Conservation (phyloP, 2,888 invertebrate species). For the Rhagophthalmus giganteus region DNA sequence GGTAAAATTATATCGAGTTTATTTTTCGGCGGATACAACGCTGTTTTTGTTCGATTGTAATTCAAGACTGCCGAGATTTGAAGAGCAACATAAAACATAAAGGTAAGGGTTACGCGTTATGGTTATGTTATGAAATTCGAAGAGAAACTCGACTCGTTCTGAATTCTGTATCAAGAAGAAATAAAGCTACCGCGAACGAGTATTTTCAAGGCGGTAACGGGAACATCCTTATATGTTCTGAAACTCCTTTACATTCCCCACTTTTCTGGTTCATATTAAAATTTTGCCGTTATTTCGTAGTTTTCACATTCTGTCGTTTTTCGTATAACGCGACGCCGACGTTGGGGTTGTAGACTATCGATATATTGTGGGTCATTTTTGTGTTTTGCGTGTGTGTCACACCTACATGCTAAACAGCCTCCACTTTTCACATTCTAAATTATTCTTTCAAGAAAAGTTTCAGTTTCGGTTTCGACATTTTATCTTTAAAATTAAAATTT, state of each 20-base stretch:
- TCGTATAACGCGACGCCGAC: constrained; percentile 4
- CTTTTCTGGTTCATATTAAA: constrained; percentile 21
- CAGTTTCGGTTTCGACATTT: too few species aligned
- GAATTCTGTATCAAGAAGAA: constrained; percentile 18
- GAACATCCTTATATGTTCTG: constrained; percentile 19
- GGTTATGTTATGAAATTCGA: constrained; percentile 10
- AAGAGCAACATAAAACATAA: too few species aligned
- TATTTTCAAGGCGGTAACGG: constrained; percentile 9
- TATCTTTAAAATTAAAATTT: too few species aligned
- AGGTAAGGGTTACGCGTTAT: too few species aligned
- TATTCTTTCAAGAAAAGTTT: too few species aligned
- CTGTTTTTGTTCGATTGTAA: too few species aligned
- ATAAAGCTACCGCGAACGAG: constrained; percentile 13
- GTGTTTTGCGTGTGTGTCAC: constrained; percentile 2
- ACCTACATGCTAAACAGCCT: not conserved
- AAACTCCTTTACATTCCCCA: constrained; percentile 21
- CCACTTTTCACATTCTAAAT: too few species aligned
- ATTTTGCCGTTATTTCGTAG: constrained; percentile 13
- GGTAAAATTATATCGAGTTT: too few species aligned
- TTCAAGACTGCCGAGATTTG: too few species aligned
- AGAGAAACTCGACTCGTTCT: constrained; percentile 12
- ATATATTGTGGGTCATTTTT: constrained; percentile 16
- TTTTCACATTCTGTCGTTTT: constrained; percentile 7
- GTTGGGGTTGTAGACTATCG: constrained; percentile 14
- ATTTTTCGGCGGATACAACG: too few species aligned